phyloP scores from a whole-genome alignment of 64 coral and sea anemone genomes.

The Anthopleura sola region DNA sequence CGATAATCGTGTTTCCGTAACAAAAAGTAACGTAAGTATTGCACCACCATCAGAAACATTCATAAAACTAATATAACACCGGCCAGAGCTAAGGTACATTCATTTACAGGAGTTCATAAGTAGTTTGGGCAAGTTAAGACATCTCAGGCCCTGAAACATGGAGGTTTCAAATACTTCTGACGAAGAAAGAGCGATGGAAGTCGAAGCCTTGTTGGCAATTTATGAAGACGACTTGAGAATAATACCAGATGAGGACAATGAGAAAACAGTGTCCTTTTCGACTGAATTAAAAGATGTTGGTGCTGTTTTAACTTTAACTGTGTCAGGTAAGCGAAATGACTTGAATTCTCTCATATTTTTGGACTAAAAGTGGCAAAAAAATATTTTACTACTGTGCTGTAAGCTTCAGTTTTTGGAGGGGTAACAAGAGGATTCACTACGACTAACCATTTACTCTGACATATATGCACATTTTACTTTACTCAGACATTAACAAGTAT shows the following conservation, averaged over 20 bases:
- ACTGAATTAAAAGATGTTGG: slow-evolving; percentile 22
- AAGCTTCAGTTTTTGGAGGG: too few relatives aligned
- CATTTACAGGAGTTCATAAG: background rate
- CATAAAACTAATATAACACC: background rate
- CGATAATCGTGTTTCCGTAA: background rate
- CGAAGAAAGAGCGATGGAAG: slow-evolving; percentile 32
- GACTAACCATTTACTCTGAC: too few relatives aligned
- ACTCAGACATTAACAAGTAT: too few relatives aligned
- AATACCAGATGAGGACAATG: background rate
- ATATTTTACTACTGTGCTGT: too few relatives aligned
- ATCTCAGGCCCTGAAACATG: background rate
- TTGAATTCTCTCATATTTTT: too few relatives aligned
- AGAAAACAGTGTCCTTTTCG: slow-evolving; percentile 11
- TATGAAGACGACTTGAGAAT: slow-evolving; percentile 41
- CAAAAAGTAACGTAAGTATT: background rate
- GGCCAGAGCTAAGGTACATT: background rate
- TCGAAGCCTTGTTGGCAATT: slow-evolving; percentile 47
- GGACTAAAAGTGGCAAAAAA: too few relatives aligned
- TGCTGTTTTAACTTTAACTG: slow-evolving; percentile 17
- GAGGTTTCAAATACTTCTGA: background rate
- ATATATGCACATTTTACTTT: too few relatives aligned
- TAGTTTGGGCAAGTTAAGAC: background rate
- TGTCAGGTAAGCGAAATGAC: slow-evolving; percentile 28
- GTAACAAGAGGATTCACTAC: too few relatives aligned
- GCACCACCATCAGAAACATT: background rate